Percentiles rank a stretch among this genome's conserved stretches.
Conservation (phyloP, 37 sponge, comb jelly and placozoan species). For the Petrosia ficiformis region DNA sequence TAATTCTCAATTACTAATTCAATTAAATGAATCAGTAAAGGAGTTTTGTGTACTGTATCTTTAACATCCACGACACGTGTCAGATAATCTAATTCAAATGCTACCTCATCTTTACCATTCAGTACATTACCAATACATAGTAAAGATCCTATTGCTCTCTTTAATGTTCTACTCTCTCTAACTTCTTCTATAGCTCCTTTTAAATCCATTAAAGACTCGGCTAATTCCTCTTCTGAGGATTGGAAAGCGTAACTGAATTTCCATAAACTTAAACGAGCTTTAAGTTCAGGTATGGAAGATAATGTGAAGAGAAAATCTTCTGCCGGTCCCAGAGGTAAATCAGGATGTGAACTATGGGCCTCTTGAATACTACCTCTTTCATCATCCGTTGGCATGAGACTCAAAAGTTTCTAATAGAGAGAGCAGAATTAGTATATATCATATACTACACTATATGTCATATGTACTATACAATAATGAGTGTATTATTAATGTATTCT, state of each 20-base stretch:
- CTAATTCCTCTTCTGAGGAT: slow-evolving; percentile 82
- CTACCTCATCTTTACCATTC: slow-evolving; percentile 78
- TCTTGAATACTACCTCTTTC: slow-evolving; percentile 72
- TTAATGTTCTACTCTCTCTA: slow-evolving; percentile 57
- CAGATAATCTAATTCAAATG: slow-evolving; percentile 84
- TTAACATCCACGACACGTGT: slow-evolving; percentile 78
- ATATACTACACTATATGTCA: slow-evolving; percentile 7
- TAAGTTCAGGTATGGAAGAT: slow-evolving; percentile 82
- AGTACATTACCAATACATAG: slow-evolving; percentile 89
- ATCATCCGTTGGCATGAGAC: slow-evolving; percentile 78
- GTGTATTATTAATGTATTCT: too few species aligned
- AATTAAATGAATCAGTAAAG: slow-evolving; percentile 83
- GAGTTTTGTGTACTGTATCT: slow-evolving; percentile 85
- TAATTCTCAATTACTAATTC: slow-evolving; percentile 80
- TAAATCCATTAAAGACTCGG: slow-evolving; percentile 90
- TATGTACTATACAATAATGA: slow-evolving; percentile 13
- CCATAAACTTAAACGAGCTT: slow-evolving; percentile 83
- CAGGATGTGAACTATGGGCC: slow-evolving; percentile 66
- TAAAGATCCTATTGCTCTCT: slow-evolving; percentile 58
- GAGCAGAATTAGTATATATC: background rate
- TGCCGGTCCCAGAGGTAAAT: slow-evolving; percentile 77
- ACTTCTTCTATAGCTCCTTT: slow-evolving; percentile 76
- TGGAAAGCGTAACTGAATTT: slow-evolving; percentile 82
- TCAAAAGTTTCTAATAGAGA: slow-evolving; percentile 57
- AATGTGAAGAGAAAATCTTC: slow-evolving; percentile 90